Evolutionary conservation across 1,140 invertebrate species (phyloP), one percentile per base, ranked within the genome.

Genomic region (Pseudomyrmex concolor): DNA sequence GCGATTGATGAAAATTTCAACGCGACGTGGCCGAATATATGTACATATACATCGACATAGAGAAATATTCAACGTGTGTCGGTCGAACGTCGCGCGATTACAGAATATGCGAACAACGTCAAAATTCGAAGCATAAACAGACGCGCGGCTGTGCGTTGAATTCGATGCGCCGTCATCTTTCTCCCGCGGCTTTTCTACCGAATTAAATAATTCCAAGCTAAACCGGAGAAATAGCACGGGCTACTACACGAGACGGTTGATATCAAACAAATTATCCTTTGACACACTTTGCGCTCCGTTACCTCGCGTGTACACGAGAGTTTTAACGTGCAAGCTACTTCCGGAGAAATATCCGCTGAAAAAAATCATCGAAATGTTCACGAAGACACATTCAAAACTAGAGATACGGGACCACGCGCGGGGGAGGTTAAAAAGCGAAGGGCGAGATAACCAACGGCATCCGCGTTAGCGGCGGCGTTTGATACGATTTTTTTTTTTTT

Each of bases 401-500:
- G 60, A 73, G 25, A 17, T 43, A 45, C 43, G 25, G 34, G 15
- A 64, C 19, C 12, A 34, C 34, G 34, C 2, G 10, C 4, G 57
- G 34, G 51, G 54, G n/a, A 1, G 34, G 0, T 34, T 9, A 12
- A 48, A 19, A 12, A 55, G n/a, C 17, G 12, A 15, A 10, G 34
- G 34, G 76, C 43, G 45, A 80, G 66, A 70, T 80, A 80, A 70
- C 54, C 76, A 34, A 59, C 66, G 51, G 76, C 71, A 59, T 77
- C 64, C 54, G 55, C 55, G 66, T 80, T 80, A 60, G 76, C 54
- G 43, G 63, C 34, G 34, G 66, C 64, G 22, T 80, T 80, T 80
- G 76, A 80, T 80, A 48, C 54, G 66, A 71, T 51, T 57, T 57
- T 9, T 57, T 57, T 57, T 22, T 73, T 1, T 73, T 55, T 66